Conservation (phyloP, 2,113 vertebrate species). For the Misgurnus mizolepis region DNA sequence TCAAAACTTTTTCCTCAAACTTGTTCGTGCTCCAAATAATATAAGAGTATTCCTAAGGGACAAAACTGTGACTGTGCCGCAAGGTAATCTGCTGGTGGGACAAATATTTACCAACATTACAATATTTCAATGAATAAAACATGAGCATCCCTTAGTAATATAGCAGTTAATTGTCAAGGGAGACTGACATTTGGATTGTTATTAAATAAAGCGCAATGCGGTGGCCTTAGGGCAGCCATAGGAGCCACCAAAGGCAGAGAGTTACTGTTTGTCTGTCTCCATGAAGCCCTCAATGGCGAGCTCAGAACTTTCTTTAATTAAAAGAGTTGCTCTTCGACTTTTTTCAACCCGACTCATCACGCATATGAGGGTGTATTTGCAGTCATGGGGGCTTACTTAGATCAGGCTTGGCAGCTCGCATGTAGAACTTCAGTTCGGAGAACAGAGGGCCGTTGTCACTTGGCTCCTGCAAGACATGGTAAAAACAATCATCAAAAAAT, state of each 20-base stretch:
- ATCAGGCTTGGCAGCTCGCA: conserved; percentile 92
- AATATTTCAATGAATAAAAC: conserved; percentile 76
- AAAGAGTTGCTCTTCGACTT: conserved; percentile 67
- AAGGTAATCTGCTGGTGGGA: conserved; percentile 74
- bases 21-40: conserved; percentile 61
- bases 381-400: conserved; percentile 81
- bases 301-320: conserved; percentile 71
- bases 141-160: conserved; percentile 78
- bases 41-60: conserved; percentile 62
- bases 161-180: conserved; percentile 77
- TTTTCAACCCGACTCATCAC: conserved; percentile 45
- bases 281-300: conserved; percentile 46
- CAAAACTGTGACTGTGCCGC: conserved; percentile 48
- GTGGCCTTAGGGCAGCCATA: conserved; percentile 65
- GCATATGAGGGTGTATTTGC: conserved; percentile 27
- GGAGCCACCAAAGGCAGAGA: conserved; percentile 58
- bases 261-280: conserved; percentile 36
- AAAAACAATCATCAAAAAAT: conserved; percentile 17
- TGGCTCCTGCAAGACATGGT: conserved; percentile 82
- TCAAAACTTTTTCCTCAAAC: conserved; percentile 51
- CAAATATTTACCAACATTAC: conserved; percentile 81
- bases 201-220: conserved; percentile 76
- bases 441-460: conserved; percentile 95
- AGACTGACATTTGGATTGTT: conserved; percentile 78
- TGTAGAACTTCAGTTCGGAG: conserved; percentile 96